Percentiles rank a stretch among this genome's conserved stretches.
These are phyloP conservation scores for Diplosoma virens DNA, from an alignment of 23 tunicate genomes.

Conservation along the genomic window DNA sequence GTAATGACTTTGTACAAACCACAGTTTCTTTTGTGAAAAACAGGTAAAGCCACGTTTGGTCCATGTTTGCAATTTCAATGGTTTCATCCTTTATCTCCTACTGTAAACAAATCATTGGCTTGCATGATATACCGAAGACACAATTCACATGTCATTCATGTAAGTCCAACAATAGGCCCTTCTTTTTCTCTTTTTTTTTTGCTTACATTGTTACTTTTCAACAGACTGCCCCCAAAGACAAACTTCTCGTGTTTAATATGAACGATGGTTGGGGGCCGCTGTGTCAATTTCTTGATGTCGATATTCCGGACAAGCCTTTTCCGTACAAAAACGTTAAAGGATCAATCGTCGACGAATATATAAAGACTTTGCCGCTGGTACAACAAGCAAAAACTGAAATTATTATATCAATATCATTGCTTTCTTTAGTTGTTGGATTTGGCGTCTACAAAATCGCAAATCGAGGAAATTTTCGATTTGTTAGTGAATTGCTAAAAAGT, in stretches of 20 bases:
- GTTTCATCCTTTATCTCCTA: no score
- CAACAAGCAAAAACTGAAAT: not conserved
- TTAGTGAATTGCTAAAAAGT: no score
- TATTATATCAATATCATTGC: not conserved
- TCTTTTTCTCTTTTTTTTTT: no score
- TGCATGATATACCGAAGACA: not conserved
- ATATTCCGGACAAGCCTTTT: constrained; percentile 1
- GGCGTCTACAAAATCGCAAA: not conserved
- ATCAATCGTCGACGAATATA: not conserved
- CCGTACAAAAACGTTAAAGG: not conserved
- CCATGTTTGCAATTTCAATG: no score
- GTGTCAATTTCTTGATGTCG: not conserved
- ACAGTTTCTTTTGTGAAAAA: no score
- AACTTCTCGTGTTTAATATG: not conserved
- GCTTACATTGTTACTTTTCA: no score
- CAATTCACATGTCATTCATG: not conserved
- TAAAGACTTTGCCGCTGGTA: not conserved
- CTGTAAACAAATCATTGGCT: not conserved
- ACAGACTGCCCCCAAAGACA: constrained; percentile 4
- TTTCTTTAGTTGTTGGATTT: not conserved
- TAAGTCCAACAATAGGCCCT: no score
- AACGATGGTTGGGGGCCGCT: not conserved
- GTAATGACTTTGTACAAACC: no score
- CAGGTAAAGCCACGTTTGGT: no score
- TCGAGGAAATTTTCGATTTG: no score